A percentile compares a stretch with the other conserved stretches of the same genome.
Conservation (phyloP, 2,797 vertebrate genomes). For the Dendrocincla fuliginosa region DNA sequence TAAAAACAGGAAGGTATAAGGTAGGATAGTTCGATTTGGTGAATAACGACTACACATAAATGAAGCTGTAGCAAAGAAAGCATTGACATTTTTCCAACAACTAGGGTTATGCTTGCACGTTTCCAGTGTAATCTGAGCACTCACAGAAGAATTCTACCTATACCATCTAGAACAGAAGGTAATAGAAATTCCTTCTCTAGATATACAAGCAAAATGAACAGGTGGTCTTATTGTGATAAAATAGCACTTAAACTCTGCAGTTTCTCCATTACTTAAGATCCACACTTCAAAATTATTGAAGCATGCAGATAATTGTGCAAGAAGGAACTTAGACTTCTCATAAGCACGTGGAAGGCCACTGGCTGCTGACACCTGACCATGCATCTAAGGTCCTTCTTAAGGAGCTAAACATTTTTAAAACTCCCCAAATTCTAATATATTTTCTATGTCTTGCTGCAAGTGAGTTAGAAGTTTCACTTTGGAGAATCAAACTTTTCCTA, state of each 20-base stretch:
- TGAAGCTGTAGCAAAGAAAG: background rate
- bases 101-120: fast-evolving
- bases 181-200: background rate
- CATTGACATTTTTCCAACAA: background rate
- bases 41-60: background rate
- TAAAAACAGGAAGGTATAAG: background rate
- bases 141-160: background rate
- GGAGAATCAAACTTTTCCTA: background rate
- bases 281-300: background rate
- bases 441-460: background rate
- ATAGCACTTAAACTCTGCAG: background rate
- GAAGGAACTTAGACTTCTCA: background rate
- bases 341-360: background rate
- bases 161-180: background rate
- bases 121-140: background rate
- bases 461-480: background rate
- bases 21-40: background rate
- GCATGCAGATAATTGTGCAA: background rate
- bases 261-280: background rate
- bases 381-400: background rate
- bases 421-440: background rate
- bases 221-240: background rate
- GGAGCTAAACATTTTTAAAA: background rate
- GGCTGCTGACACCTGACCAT: background rate
- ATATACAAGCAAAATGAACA: background rate